Conservation (phyloP, 2,888 invertebrate genomes). For the Zygogramma bicolorata region DNA sequence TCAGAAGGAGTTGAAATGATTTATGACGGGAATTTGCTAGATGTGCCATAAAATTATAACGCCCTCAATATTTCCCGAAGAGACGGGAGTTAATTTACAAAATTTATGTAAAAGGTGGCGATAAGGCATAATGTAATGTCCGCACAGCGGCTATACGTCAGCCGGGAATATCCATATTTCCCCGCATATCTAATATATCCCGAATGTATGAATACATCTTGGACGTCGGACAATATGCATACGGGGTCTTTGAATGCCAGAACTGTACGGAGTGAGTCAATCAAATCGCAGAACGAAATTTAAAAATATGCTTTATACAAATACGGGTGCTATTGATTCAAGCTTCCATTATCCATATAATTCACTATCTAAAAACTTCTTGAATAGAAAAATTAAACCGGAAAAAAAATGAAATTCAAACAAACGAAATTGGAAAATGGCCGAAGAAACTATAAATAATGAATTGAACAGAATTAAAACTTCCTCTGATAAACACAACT, state of each 20-base stretch:
- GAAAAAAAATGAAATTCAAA: too few species aligned
- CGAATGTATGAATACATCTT: slow-evolving; percentile 48
- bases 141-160: slow-evolving; percentile 40
- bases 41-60: neutral
- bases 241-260: slow-evolving; percentile 29
- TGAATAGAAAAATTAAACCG: too few species aligned
- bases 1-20: neutral
- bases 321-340: too few species aligned
- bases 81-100: neutral
- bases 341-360: too few species aligned
- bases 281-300: neutral
- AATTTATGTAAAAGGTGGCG: slow-evolving; percentile 19
- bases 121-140: slow-evolving; percentile 26
- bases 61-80: neutral
- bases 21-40: neutral
- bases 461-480: too few species aligned
- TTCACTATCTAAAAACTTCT: too few species aligned
- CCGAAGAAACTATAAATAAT: too few species aligned
- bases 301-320: too few species aligned
- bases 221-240: slow-evolving; percentile 42
- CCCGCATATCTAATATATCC: slow-evolving; percentile 31
- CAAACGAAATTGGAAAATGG: too few species aligned
- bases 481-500: too few species aligned
- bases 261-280: neutral
- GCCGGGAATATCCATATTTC: slow-evolving; percentile 41